A percentile compares a stretch with the other conserved stretches of the same genome.
phyloP scores from a whole-genome alignment of 2,888 invertebrate genomes.

The Stegana nigrithorax region DNA sequence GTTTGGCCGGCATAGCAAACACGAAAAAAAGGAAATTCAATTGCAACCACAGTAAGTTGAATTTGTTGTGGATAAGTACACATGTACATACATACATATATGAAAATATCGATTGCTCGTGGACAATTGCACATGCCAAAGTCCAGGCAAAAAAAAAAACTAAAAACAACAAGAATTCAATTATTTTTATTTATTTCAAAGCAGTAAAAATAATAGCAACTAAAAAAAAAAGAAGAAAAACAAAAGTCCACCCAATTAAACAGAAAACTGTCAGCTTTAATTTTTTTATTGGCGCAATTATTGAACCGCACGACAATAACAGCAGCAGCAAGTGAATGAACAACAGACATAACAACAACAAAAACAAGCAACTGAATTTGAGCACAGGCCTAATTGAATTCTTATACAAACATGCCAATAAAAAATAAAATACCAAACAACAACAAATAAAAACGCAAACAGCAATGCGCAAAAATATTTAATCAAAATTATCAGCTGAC shows the following conservation, averaged over 20 bases:
- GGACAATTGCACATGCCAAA: too few relatives aligned
- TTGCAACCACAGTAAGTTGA: too few relatives aligned
- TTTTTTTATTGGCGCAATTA: constrained; percentile 16
- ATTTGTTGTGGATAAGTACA: too few relatives aligned
- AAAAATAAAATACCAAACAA: background rate
- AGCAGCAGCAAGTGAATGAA: background rate
- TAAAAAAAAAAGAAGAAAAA: background rate
- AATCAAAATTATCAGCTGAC: background rate
- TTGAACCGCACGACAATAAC: constrained; percentile 5
- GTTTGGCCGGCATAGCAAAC: too few relatives aligned
- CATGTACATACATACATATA: too few relatives aligned
- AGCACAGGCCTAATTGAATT: constrained; percentile 15
- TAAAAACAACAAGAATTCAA: too few relatives aligned
- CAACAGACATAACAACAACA: background rate
- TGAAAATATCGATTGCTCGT: too few relatives aligned
- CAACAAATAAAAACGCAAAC: background rate
- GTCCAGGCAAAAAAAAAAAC: too few relatives aligned
- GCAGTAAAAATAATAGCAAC: background rate
- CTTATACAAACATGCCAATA: constrained; percentile 10
- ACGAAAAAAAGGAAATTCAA: too few relatives aligned
- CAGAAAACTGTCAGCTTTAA: constrained; percentile 11
- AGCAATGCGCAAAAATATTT: background rate
- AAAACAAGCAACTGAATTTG: constrained; percentile 7
- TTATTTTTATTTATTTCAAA: too few relatives aligned
- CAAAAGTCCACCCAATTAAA: background rate